Conservation (phyloP, 2,113 vertebrate species). For the Setophaga kirtlandii region DNA sequence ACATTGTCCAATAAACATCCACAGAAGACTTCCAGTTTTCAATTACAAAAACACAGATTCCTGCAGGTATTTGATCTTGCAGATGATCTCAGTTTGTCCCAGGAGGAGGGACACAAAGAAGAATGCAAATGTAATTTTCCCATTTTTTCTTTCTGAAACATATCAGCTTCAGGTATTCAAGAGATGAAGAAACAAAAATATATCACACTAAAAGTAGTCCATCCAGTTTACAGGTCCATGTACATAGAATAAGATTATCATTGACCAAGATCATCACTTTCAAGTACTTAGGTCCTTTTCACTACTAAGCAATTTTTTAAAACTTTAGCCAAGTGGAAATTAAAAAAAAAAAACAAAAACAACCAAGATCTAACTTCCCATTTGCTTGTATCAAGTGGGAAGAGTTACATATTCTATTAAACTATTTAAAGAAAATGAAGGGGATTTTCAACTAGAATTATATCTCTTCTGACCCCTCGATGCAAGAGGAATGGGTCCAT, state of each 20-base stretch:
- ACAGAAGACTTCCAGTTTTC: background rate
- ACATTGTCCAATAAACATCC: background rate
- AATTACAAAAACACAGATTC: background rate
- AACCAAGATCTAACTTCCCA: background rate
- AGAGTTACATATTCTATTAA: background rate
- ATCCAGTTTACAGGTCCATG: background rate
- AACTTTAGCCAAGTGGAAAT: background rate
- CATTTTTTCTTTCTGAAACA: background rate
- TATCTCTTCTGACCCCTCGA: background rate
- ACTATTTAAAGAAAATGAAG: background rate
- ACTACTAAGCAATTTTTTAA: background rate
- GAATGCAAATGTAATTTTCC: background rate
- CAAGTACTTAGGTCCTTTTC: background rate
- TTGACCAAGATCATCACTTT: background rate
- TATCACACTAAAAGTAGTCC: background rate
- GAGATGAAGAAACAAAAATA: background rate
- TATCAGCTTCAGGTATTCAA: background rate
- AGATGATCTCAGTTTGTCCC: background rate
- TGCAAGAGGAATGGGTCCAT: background rate
- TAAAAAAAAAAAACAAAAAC: background rate
- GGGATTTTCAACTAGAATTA: background rate
- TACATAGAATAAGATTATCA: background rate
- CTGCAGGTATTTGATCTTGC: background rate
- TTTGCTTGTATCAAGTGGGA: background rate
- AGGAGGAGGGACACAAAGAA: background rate